These are phyloP conservation scores for Halictus quadricinctus DNA, from an alignment of 2,888 invertebrate genomes.

Conservation along the genomic window DNA sequence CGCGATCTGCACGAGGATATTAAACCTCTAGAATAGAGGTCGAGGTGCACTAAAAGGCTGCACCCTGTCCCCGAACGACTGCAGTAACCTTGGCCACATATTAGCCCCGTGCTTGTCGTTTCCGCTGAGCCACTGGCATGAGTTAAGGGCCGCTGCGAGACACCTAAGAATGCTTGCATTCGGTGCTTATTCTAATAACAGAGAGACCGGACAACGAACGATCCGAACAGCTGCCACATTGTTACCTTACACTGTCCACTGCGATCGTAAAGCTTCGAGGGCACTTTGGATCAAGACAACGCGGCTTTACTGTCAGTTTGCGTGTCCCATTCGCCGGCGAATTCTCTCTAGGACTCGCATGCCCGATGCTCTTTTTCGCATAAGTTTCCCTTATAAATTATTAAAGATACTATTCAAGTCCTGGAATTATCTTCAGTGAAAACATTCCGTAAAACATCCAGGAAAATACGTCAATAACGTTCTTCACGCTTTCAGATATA, in stretches of 20 bases:
- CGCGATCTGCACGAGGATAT: constrained; percentile 61
- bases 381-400: neutral
- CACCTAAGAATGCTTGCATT: constrained; percentile 32
- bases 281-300: neutral
- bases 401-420: neutral
- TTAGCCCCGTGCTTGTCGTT: constrained; percentile 33
- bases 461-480: no score
- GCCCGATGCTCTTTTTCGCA: neutral
- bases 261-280: constrained; percentile 8
- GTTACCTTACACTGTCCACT: constrained; percentile 28
- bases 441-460: neutral
- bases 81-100: constrained; percentile 37
- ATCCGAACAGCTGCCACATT: constrained; percentile 54
- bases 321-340: neutral
- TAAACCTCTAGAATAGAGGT: constrained; percentile 54
- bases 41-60: constrained; percentile 39
- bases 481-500: neutral
- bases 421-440: no score
- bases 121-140: constrained; percentile 34
- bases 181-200: constrained; percentile 60
- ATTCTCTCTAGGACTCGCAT: neutral
- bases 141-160: constrained; percentile 26
- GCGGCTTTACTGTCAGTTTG: constrained; percentile 6
- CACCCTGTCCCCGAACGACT: constrained; percentile 23
- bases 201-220: constrained; percentile 32